phyloP scores from a whole-genome alignment of 1,140 invertebrate genomes.

The Papilio dardanus region DNA sequence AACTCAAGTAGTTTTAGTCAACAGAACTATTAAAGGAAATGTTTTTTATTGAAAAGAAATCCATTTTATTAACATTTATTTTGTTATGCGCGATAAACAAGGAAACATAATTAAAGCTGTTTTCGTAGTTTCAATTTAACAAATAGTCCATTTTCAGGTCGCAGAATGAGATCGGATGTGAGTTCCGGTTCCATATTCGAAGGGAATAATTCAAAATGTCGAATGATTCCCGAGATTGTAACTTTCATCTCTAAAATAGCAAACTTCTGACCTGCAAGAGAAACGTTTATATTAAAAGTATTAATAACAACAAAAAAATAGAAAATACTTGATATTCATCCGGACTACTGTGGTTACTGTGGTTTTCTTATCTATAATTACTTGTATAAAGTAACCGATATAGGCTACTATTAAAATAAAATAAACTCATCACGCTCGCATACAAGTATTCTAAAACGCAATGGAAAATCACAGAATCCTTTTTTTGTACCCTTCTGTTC shows the following conservation, averaged over 20 bases:
- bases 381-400: no score
- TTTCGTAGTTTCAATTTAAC: conserved; percentile 24
- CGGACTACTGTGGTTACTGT: no score
- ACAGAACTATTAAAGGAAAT: neutral
- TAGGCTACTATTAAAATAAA: no score
- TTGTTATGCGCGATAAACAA: neutral
- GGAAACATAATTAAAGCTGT: neutral
- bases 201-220: conserved; percentile 84
- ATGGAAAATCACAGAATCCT: no score
- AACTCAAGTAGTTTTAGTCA: neutral
- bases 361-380: no score
- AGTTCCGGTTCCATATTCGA: conserved; percentile 68
- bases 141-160: conserved; percentile 66
- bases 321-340: no score
- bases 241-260: conserved; percentile 91
- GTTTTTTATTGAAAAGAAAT: neutral
- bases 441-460: no score
- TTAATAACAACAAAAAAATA: no score
- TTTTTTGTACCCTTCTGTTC: neutral
- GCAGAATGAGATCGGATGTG: conserved; percentile 77
- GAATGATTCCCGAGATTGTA: conserved; percentile 85
- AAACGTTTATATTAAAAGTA: no score
- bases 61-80: no score
- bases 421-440: no score
- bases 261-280: conserved; percentile 87